Evolutionary conservation across 2,113 vertebrate genomes (phyloP), one percentile per base, ranked within the genome.

Genomic region (Procavia capensis): DNA sequence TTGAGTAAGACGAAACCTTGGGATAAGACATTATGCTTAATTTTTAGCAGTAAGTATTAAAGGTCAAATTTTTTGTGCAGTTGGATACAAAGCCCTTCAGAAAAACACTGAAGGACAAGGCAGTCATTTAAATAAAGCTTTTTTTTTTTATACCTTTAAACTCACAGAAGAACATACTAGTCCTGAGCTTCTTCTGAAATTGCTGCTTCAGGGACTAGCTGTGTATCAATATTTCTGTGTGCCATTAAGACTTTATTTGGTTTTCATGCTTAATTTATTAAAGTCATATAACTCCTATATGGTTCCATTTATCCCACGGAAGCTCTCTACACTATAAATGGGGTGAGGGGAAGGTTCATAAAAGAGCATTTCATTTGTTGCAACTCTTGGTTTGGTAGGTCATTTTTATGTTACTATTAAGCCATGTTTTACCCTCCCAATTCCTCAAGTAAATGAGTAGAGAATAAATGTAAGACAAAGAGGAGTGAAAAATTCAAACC

Each of bases 211-310:
- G 66, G 75, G 43, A 87, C 84, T 59, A 47, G 59, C 66, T 61
- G 9, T 95, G 45, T 93, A 94, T 97, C 95, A 96, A n/a, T 76
- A 87, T 89, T 96, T 95, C 92, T 90, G 85, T 88, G 94, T 93
- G 76, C 95, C 81, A 95, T 93, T 95, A 96, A 96, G 94, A 72
- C 87, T 97, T 95, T 97, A 96, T 97, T 96, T 96, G 95, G 89
- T 94, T 97, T 96, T 95, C 87, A 96, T 90, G 86, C 54, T 97
- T 97, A 97, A 97, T 96, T 96, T 97, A 96, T 96, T 96, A 94
- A 97, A 95, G 84, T 91, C 27, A 82, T 94, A 84, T 92, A 97
- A 96, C 36, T 95, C 29, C 74, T 94, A 74, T 78, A 93, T 91
- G 96, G 43, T 88, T 97, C 1, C 34, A 0, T 96, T 97, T 90